Conservation (phyloP, 2,888 invertebrate genomes). For the Pedicia rivosa region DNA sequence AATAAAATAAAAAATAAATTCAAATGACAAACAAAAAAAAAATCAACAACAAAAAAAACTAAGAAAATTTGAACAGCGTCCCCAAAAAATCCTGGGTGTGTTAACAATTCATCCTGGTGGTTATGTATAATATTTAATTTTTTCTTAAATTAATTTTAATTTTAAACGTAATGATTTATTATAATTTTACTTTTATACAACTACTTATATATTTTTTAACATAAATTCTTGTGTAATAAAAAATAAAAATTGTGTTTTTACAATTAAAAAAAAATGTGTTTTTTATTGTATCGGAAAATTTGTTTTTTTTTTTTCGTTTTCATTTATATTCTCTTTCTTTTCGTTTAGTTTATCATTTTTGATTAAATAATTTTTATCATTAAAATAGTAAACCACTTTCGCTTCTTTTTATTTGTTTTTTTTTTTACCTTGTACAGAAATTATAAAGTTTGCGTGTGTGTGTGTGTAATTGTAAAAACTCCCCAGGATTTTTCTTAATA, state of each 20-base stretch:
- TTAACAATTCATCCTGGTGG: constrained; percentile 2
- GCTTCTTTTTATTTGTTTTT: too few relatives aligned
- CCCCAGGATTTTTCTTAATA: too few relatives aligned
- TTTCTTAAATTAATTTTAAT: constrained; percentile 4
- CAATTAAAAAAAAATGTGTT: constrained; percentile 4
- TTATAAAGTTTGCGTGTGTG: too few relatives aligned
- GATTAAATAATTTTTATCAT: too few relatives aligned
- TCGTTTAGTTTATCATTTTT: too few relatives aligned
- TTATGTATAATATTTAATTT: constrained; percentile 5
- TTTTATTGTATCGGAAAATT: too few relatives aligned
- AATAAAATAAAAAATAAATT: constrained; percentile 2
- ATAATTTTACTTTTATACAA: constrained; percentile 2
- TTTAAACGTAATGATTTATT: constrained; percentile 4
- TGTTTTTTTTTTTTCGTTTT: too few relatives aligned
- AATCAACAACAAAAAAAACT: not conserved
- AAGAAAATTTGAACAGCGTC: constrained; percentile 3
- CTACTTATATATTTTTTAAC: not conserved
- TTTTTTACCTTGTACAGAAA: too few relatives aligned
- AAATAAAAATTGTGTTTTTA: constrained; percentile 5
- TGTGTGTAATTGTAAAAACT: too few relatives aligned
- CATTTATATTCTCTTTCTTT: too few relatives aligned
- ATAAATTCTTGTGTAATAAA: constrained; percentile 4
- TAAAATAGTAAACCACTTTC: too few relatives aligned
- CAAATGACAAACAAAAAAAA: constrained; percentile 4
- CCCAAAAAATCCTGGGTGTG: not conserved